These are phyloP conservation scores for Rhynchonycteris naso DNA, from an alignment of 2,797 vertebrate species.

Conservation along the genomic window DNA sequence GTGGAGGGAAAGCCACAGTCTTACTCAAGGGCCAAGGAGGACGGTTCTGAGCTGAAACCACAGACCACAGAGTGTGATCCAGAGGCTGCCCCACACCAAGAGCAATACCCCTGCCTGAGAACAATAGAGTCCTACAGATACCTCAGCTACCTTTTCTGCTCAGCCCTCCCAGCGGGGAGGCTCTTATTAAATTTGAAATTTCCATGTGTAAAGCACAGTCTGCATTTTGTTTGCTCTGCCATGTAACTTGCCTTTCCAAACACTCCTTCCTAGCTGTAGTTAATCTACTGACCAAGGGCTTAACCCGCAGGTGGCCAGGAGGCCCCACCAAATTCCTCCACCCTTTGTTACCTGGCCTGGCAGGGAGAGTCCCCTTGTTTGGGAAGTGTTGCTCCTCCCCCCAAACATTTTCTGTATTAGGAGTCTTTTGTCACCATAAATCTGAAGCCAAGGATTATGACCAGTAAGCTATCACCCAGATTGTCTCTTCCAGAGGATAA, in stretches of 20 bases:
- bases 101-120: background rate
- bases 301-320: constrained; percentile 90
- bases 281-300: constrained; percentile 91
- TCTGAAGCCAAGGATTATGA: constrained; percentile 89
- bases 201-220: constrained; percentile 88
- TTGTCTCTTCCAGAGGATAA: constrained; percentile 87
- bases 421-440: constrained; percentile 87
- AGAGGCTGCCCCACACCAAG: background rate
- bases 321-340: constrained; percentile 87
- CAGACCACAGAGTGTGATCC: background rate
- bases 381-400: constrained; percentile 91
- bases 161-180: constrained; percentile 65
- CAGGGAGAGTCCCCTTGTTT: constrained; percentile 88
- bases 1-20: background rate
- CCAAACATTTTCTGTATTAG: constrained; percentile 89
- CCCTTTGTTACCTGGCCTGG: constrained; percentile 90
- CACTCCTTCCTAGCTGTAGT: constrained; percentile 84
- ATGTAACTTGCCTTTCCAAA: constrained; percentile 90
- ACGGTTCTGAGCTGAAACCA: constrained; percentile 5
- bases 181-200: constrained; percentile 90
- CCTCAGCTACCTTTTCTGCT: constrained; percentile 52
- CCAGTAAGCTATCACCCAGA: constrained; percentile 88
- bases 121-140: constrained; percentile 35
- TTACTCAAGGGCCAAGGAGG: background rate
- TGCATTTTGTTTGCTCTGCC: constrained; percentile 90